Percentiles rank a stretch among this genome's conserved stretches.
Evolutionary conservation across 1,140 invertebrate genomes (phyloP).

Genomic region (Helicorthomorpha holstii): DNA sequence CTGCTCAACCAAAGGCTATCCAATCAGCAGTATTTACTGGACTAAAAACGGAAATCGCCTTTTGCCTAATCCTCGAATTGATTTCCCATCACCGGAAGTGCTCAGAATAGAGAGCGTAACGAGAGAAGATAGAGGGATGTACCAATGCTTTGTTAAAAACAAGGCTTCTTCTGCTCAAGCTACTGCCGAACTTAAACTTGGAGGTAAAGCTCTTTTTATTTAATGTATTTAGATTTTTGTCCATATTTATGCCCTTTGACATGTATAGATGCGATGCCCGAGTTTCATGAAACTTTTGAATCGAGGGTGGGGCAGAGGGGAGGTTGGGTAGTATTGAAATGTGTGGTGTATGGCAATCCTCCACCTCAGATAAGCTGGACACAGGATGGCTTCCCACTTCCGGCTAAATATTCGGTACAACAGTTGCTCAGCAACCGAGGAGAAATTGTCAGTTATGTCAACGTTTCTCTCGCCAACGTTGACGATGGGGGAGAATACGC

Average conservation of each 20-base stretch:
- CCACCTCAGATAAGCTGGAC: constrained; percentile 70
- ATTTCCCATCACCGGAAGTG: constrained; percentile 28
- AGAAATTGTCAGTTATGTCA: constrained; percentile 85
- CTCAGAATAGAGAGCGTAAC: constrained; percentile 46
- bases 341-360: constrained; percentile 62
- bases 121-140: constrained; percentile 63
- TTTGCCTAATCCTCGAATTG: constrained; percentile 21
- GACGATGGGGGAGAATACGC: constrained; percentile 84
- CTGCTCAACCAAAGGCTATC: constrained; percentile 71
- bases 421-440: constrained; percentile 78
- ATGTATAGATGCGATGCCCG: constrained; percentile 60
- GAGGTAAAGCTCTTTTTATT: too few species aligned
- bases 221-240: too few species aligned
- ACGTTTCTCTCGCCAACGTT: constrained; percentile 68
- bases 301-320: constrained; percentile 66
- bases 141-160: constrained; percentile 74
- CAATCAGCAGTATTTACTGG: constrained; percentile 62
- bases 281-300: constrained; percentile 61
- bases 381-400: constrained; percentile 56
- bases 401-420: constrained; percentile 47
- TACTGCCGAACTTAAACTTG: constrained; percentile 59
- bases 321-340: constrained; percentile 65
- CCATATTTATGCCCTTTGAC: too few species aligned
- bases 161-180: constrained; percentile 70
- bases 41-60: constrained; percentile 58